A percentile compares a stretch with the other conserved stretches of the same genome.
phyloP scores from a whole-genome alignment of 2,888 invertebrate genomes.

The Drosophila pullipes region DNA sequence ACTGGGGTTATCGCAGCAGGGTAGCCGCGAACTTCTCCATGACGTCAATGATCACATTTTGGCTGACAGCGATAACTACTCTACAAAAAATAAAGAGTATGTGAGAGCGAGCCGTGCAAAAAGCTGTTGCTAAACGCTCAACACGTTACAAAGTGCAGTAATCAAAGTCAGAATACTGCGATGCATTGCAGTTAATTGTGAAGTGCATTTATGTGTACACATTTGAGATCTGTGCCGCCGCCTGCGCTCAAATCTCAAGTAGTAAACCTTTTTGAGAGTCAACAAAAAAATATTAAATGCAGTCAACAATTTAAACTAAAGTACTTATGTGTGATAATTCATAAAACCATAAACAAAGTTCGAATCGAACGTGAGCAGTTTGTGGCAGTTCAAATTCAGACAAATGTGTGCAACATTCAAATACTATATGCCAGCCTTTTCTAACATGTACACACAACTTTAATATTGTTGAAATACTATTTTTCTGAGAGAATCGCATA shows the following conservation, averaged over 20 bases:
- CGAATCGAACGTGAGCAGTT: neutral
- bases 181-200: neutral
- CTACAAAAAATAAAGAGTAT: conserved; percentile 2
- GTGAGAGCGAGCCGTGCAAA: neutral
- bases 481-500: too few species aligned
- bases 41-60: conserved; percentile 63
- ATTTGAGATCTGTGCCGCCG: neutral
- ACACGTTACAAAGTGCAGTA: conserved; percentile 24
- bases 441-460: neutral
- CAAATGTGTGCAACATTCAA: neutral
- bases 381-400: neutral
- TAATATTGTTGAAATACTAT: neutral
- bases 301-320: neutral
- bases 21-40: conserved; percentile 34
- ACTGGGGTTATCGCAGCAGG: conserved; percentile 59
- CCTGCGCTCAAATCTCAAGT: neutral
- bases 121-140: neutral
- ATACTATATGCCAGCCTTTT: neutral
- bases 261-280: neutral
- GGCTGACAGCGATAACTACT: neutral
- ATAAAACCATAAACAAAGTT: neutral
- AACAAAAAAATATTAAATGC: neutral
- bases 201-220: conserved; percentile 9
- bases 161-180: conserved; percentile 4
- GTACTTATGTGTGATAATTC: neutral